Base-by-base conservation (phyloP, 2,113 vertebrate genomes). In the Mobula birostris region DNA sequence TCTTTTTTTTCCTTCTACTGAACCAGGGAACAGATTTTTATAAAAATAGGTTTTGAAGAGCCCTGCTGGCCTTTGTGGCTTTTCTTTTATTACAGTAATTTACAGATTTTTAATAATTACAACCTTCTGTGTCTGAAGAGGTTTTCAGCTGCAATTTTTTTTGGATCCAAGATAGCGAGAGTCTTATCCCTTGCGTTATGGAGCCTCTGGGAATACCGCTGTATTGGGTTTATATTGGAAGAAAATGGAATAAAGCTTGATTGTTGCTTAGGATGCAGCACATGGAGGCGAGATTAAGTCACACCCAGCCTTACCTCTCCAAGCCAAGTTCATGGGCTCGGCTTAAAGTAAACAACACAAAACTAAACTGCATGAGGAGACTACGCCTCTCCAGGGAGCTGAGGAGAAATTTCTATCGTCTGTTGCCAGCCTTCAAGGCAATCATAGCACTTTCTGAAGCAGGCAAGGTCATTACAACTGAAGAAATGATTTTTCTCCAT, bases 371-470 rank as follows among this genome's bases (percentile, higher is more conserved):
- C 85, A 90, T 66, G 29, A 66, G 85, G 85, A 90, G 85, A 90
- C 85, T 90, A 32, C 32, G 61, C 29, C n/a, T 68, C 61, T 90
- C 85, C 85, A 68, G 85, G 85, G 85, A 90, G 61, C 15, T 63
- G 32, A 32, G 40, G 85, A 90, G 17, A 90, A 90, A 66, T 90
- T 14, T 68, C 14, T 32, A 32, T 68, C 6, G 61, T 90, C 29
- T 90, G 85, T n/a, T 90, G 85, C 85, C 85, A 90, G 17, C 61
- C 61, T 90, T 32, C n/a, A 15, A 90, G 61, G 61, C 85, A 90
- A 90, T 66, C 58, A 66, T 27, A 17, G 85, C 85, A n/a, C 58
- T 17, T 12, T 29, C 61, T 90, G 66, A 68, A 32, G 4, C 85
- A 88, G 85, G 27, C n/a, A n/a, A 90, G 85, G 61, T 90, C 85